Conservation (phyloP, 2,113 vertebrate genomes). For the Cavia aperea region DNA sequence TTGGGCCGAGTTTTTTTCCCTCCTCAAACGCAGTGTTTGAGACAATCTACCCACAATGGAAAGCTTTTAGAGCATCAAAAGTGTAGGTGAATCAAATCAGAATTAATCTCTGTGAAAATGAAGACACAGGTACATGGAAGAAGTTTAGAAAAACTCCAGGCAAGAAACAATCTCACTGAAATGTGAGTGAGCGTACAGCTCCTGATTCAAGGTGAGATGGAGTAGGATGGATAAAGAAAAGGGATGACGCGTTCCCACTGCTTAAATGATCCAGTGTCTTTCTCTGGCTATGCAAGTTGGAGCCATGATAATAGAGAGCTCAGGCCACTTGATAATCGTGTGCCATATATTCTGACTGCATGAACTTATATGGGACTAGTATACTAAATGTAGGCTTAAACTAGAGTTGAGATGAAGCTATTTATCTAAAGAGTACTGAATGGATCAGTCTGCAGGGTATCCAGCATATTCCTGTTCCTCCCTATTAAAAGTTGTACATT, state of each 20-base stretch:
- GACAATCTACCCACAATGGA: conserved; percentile 60
- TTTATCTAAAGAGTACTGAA: background rate
- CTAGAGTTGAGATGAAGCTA: background rate
- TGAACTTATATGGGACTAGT: background rate
- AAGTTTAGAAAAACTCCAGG: conserved; percentile 58
- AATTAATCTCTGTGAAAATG: conserved; percentile 64
- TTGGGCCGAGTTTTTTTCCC: conserved; percentile 59
- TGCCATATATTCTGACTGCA: background rate
- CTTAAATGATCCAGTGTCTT: background rate
- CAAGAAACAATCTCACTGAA: conserved; percentile 29
- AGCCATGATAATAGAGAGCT: background rate
- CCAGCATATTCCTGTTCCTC: background rate
- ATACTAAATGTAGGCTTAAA: background rate
- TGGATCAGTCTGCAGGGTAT: background rate
- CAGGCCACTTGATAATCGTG: background rate
- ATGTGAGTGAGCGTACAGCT: background rate
- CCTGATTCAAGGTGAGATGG: background rate
- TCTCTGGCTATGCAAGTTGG: background rate
- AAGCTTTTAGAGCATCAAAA: conserved; percentile 61
- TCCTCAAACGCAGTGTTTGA: conserved; percentile 56
- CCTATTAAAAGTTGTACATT: conserved; percentile 17
- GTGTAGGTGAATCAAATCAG: conserved; percentile 66
- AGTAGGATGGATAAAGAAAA: background rate
- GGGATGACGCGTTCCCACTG: background rate
- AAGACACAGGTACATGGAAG: conserved; percentile 49